Evolutionary conservation across 2,888 invertebrate genomes (phyloP), one percentile per base, ranked within the genome.

Genomic region (Deroplatys truncata): DNA sequence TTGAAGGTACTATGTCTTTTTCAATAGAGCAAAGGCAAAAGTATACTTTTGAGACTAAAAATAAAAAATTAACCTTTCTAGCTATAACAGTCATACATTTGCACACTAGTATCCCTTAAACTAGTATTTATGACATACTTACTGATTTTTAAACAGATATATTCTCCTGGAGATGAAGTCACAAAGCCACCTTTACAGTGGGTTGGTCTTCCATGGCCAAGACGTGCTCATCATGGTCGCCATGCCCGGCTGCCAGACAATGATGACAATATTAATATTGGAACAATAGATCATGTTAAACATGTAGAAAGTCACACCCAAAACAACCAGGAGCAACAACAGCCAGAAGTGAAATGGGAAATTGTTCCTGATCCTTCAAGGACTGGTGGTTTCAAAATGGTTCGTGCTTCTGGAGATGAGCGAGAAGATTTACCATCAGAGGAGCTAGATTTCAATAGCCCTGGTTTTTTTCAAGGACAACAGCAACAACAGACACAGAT

Each of bases 161-260:
- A 72, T 25, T 72, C 25, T 72, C 56, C 56, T 72, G 90, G 85
- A 49, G 90, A 88, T 28, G 89, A 86, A 28, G 89, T 89, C 1
- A 89, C 88, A 31, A 90, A 90, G 84, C 90, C 90, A 82, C 86
- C 90, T 16, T 82, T 72, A 56, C 90, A 86, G 8, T 86, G 84
- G 86, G 90, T 88, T 35, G 82, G 28, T 13, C 84, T 90, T 16
- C 89, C 84, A 16, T 89, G 90, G 89, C 89, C 89, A 28, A 82
- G 29, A 72, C 29, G 28, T 25, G 15, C 15, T 28, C 29, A 86
- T 13, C 29, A 83, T 35, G 43, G 87, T 82, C 82, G 87, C n/a
- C 82, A 43, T 87, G 87, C 87, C 15, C 20, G 56, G 56, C 16
- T 16, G 25, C 1, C 25, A 25, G 16, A 16, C 16, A 56, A 56